Conservation (phyloP, 30 jellyfish, hydroid and myxozoan genomes). For the Mastigias papua region DNA sequence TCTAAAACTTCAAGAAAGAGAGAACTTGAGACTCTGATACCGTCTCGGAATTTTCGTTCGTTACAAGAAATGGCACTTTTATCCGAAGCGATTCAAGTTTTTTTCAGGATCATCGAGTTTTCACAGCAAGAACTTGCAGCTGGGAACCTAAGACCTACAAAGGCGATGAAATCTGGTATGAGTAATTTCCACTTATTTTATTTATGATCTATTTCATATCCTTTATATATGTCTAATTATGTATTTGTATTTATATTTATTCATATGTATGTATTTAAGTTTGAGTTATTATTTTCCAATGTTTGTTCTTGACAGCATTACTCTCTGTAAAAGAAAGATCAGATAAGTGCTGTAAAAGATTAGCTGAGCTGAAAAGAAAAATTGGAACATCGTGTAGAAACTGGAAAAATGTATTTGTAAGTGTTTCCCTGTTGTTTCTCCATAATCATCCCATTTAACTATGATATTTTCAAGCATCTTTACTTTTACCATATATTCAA, state of each 20-base stretch:
- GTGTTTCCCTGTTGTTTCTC: too few relatives aligned
- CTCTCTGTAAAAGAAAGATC: constrained; percentile 24
- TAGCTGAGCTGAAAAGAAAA: constrained; percentile 29
- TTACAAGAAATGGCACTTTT: constrained; percentile 54
- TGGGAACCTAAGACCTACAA: constrained; percentile 68
- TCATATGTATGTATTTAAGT: too few relatives aligned
- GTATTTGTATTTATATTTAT: too few relatives aligned
- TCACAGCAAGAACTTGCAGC: constrained; percentile 34
- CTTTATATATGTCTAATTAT: too few relatives aligned
- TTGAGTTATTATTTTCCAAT: neutral
- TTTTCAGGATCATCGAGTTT: constrained; percentile 29
- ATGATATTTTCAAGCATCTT: too few relatives aligned
- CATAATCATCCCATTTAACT: too few relatives aligned
- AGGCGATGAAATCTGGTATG: constrained; percentile 74
- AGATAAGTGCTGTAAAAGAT: constrained; percentile 27
- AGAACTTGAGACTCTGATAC: constrained; percentile 46
- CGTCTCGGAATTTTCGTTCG: constrained; percentile 41
- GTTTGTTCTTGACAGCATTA: constrained; percentile 31
- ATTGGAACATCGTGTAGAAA: constrained; percentile 26
- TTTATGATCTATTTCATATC: neutral
- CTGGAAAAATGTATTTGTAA: constrained; percentile 37
- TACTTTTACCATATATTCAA: too few relatives aligned
- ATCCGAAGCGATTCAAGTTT: constrained; percentile 40
- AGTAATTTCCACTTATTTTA: neutral
- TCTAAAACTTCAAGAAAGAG: neutral